Percentiles rank a stretch among this genome's conserved stretches.
Conservation (phyloP, 2,797 vertebrate genomes). For the Meriones psammophilus region DNA sequence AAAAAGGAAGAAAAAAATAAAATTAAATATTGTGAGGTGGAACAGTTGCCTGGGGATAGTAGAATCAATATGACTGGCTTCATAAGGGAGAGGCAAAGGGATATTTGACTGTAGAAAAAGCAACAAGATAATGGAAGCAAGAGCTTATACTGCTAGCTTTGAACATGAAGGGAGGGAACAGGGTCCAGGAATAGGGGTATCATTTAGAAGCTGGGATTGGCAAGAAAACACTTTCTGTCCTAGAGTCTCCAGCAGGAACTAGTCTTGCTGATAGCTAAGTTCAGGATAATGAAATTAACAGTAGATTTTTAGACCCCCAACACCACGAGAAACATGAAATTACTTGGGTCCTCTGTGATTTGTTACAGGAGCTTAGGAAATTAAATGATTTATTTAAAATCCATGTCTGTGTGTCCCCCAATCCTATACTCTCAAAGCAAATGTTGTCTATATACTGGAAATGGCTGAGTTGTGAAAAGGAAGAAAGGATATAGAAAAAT, state of each 20-base stretch:
- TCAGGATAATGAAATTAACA: not conserved
- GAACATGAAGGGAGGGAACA: not conserved
- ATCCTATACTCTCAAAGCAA: not conserved
- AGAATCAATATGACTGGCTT: not conserved
- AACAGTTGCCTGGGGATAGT: not conserved
- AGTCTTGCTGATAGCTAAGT: not conserved
- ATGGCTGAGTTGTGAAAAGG: not conserved
- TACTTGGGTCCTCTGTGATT: not conserved
- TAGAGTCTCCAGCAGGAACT: not conserved
- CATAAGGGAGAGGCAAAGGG: not conserved
- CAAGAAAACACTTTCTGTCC: not conserved
- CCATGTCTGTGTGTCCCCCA: not conserved
- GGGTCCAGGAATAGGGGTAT: accelerated
- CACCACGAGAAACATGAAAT: not conserved
- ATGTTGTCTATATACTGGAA: not conserved
- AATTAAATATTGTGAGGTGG: not conserved
- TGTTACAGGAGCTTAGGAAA: not conserved
- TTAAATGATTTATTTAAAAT: not conserved
- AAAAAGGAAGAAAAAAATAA: not conserved
- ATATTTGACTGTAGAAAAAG: not conserved
- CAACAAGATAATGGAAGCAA: not conserved
- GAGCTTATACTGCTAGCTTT: not conserved
- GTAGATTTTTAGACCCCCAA: not conserved
- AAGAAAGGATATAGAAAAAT: not conserved
- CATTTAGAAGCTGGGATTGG: too few species aligned